phyloP scores from a whole-genome alignment of 1,140 invertebrate genomes.

The Orchesella cincta region DNA sequence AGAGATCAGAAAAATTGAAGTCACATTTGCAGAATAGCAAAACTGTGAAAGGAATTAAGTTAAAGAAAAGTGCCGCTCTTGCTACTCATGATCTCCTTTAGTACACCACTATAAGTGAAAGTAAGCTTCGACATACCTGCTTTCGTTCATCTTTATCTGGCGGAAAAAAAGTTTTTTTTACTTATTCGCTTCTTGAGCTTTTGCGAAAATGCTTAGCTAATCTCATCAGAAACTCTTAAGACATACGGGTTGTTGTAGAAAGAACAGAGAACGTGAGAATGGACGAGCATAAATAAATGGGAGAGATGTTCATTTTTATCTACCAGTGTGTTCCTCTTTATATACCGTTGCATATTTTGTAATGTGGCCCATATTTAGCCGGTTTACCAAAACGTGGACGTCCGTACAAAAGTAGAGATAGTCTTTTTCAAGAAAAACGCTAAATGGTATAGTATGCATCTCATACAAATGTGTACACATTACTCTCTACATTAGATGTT shows the following conservation, averaged over 20 bases:
- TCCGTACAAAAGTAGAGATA: background rate
- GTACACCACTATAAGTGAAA: background rate
- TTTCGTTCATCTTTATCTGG: background rate
- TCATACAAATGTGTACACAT: too few relatives aligned
- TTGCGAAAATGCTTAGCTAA: background rate
- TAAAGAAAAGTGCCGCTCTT: background rate
- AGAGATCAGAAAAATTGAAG: conserved; percentile 13
- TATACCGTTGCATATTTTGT: background rate
- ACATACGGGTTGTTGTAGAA: background rate
- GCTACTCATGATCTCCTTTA: background rate
- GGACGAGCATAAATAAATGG: conserved; percentile 1
- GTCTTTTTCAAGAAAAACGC: too few relatives aligned
- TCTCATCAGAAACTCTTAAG: conserved; percentile 10
- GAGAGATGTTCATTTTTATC: background rate
- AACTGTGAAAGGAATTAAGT: background rate
- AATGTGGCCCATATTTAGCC: background rate
- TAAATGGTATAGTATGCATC: too few relatives aligned
- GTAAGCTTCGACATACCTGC: too few relatives aligned
- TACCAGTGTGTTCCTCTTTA: background rate
- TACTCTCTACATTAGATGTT: background rate
- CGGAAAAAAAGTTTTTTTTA: background rate
- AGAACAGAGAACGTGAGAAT: conserved; percentile 1
- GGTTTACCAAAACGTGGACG: background rate
- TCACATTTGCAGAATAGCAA: background rate
- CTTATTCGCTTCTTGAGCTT: background rate